Conservation (phyloP, 2,797 vertebrate genomes). For the Todus mexicanus region DNA sequence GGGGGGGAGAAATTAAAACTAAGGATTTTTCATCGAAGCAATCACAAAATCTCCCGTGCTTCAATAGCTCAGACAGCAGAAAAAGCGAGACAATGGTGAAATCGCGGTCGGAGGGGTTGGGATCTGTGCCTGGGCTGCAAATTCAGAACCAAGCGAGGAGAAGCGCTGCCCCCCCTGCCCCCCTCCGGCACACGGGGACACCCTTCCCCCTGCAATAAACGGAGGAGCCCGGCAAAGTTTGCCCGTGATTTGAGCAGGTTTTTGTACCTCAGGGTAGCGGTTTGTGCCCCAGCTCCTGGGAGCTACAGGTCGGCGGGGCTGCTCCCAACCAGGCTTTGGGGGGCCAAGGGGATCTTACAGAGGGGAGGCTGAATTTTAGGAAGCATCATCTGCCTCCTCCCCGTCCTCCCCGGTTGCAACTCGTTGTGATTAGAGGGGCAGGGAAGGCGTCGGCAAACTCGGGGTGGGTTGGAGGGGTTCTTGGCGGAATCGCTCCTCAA, state of each 20-base stretch:
- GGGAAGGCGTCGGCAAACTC: not conserved
- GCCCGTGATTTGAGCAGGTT: not conserved
- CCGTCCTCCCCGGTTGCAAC: not conserved
- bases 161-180: not conserved
- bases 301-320: not conserved
- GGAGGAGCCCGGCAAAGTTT: not conserved
- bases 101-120: not conserved
- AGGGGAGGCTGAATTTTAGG: not conserved
- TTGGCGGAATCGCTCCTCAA: not conserved
- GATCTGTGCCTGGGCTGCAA: not conserved
- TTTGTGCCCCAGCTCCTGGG: not conserved
- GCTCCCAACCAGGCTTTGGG: not conserved
- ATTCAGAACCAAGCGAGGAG: not conserved
- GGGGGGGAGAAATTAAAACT: not conserved
- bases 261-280: not conserved
- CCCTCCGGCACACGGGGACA: not conserved
- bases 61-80: not conserved
- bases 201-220: not conserved
- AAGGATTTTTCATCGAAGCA: not conserved
- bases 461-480: accelerated
- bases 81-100: not conserved
- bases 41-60: not conserved
- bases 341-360: not conserved
- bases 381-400: not conserved
- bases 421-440: not conserved